Evolutionary conservation across 2,797 vertebrate species (phyloP).

Genomic region (Danio albolineatus): DNA sequence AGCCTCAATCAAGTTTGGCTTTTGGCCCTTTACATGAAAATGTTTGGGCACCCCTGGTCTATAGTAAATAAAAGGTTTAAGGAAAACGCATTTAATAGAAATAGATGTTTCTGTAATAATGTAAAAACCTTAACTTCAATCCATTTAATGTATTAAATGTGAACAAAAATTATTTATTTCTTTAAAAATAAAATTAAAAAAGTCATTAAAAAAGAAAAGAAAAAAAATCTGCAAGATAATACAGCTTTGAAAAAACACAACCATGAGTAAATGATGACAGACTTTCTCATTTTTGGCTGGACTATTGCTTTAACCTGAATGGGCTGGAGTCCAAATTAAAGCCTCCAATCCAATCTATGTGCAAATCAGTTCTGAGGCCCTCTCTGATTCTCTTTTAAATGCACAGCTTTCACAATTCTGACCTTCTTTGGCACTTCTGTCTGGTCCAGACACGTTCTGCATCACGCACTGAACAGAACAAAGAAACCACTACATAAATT

Average conservation of each 20-base stretch:
- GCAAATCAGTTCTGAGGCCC: slow-evolving; percentile 53
- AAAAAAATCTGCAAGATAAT: not conserved
- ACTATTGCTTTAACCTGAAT: slow-evolving; percentile 51
- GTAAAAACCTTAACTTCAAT: not conserved
- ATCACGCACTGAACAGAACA: slow-evolving; percentile 14
- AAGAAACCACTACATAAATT: not conserved
- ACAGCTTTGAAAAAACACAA: slow-evolving; percentile 18
- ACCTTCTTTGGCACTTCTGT: slow-evolving; percentile 8
- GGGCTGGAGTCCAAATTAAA: slow-evolving; percentile 53
- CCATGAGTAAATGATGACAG: slow-evolving; percentile 11
- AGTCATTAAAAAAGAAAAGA: not conserved
- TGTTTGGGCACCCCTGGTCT: no score
- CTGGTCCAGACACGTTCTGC: slow-evolving; percentile 4
- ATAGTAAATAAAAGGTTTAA: not conserved
- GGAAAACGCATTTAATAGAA: not conserved
- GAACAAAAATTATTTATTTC: not conserved
- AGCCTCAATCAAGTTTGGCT: no score
- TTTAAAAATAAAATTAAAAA: not conserved
- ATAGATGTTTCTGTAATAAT: not conserved
- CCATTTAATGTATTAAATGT: not conserved
- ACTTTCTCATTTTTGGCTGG: slow-evolving; percentile 2
- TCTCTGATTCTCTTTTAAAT: slow-evolving; percentile 23
- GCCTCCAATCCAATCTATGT: slow-evolving; percentile 61
- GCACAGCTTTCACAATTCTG: slow-evolving; percentile 33
- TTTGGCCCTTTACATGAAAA: no score